Evolutionary conservation across 1,140 invertebrate genomes (phyloP), one percentile per base, ranked within the genome.

Genomic region (Achatina immaculata): DNA sequence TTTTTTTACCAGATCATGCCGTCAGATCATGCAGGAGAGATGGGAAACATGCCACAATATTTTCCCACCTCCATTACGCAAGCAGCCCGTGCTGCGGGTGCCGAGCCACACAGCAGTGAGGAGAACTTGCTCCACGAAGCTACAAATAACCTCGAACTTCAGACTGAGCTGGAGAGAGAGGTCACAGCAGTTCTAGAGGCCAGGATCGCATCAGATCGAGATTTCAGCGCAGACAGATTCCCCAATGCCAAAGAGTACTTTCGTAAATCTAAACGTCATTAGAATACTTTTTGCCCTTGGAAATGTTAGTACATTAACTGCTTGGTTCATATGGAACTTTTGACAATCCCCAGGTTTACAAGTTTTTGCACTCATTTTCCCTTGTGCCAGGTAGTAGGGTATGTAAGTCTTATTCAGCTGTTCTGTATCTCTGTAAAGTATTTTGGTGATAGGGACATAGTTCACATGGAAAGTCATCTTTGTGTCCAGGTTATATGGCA

Each of bases 181-280:
- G 83, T 93, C n/a, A 85, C 89, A 19, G 81, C 84, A 0, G 87
- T 88, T 16, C 90, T 93, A 28, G 88, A 89, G 69, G 81, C 90
- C 14, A 87, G 90, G 58, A 83, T 93, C 19, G 83, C 89, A 62
- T 88, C 88, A 68, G 92, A 93, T 83, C 84, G 89, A 66, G 93
- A 93, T 81, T 93, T 92, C 83, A 91, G 87, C 28, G 89, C 92
- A 7, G 92, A 93, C 65, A 86, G 88, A 80, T 93, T 91, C 86
- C 93, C 93, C 21, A 93, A 93, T 83, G 86, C 91, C 43, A 85
- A 91, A 73, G 89, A 88, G 83, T 93, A 92, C 84, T 93, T 92
- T 83, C 80, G 84, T 24, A 81, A 81, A 48, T 78, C 62, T 9
- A 66, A 45, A 68, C 6, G 36, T 24, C 62, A 78, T 31, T 78